Percentiles rank a stretch among this genome's conserved stretches.
Conservation (phyloP, 2,888 invertebrate species). For the Drosophila nr. medialis region DNA sequence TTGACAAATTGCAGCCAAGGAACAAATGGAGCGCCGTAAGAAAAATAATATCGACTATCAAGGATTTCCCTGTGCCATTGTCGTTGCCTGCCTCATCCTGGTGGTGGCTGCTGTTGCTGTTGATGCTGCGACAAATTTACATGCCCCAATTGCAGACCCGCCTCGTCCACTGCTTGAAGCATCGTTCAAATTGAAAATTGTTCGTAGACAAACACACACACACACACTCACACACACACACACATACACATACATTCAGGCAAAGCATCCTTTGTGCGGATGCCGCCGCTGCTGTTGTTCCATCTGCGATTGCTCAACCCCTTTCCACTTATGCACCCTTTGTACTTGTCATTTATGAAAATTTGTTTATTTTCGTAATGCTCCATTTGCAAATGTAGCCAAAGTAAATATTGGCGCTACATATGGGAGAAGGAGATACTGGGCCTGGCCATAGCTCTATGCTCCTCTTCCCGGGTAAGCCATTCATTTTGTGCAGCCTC, state of each 20-base stretch:
- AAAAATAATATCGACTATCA: conserved; percentile 79
- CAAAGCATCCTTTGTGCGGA: conserved; percentile 64
- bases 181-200: conserved; percentile 76
- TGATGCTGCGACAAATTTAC: conserved; percentile 73
- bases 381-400: conserved; percentile 81
- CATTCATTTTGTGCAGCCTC: conserved; percentile 6
- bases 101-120: conserved; percentile 19
- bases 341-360: conserved; percentile 81
- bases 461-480: background rate
- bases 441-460: conserved; percentile 30
- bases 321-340: conserved; percentile 47
- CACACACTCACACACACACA: conserved; percentile 22
- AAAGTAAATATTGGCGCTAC: conserved; percentile 80
- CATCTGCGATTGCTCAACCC: conserved; percentile 33
- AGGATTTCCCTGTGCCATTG: conserved; percentile 69
- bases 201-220: conserved; percentile 54
- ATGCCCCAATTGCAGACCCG: conserved; percentile 73
- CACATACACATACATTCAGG: conserved; percentile 38
- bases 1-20: conserved; percentile 77
- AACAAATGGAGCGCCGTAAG: conserved; percentile 79
- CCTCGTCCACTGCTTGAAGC: conserved; percentile 64
- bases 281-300: conserved; percentile 34
- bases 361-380: conserved; percentile 82
- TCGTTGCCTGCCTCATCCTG: conserved; percentile 35
- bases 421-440: conserved; percentile 52